phyloP scores from a whole-genome alignment of 2,113 vertebrate species.

The Micromys minutus region DNA sequence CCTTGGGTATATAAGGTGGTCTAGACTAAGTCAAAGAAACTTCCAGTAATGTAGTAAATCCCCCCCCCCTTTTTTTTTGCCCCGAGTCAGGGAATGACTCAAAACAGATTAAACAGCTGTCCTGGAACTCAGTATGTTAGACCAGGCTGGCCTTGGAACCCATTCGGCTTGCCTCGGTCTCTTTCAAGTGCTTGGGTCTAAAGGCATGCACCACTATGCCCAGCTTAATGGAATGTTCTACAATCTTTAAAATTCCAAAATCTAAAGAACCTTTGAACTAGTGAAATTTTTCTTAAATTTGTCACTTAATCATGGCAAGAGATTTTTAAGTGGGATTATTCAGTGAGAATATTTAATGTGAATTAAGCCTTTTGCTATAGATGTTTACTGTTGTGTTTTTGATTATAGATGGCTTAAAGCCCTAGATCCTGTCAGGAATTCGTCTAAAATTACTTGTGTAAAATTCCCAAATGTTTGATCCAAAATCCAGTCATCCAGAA shows the following conservation, averaged over 20 bases:
- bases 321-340: background rate
- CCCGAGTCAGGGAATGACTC: background rate
- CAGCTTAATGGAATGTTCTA: background rate
- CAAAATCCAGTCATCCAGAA: background rate
- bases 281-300: constrained; percentile 48
- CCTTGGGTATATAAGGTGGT: constrained; percentile 14
- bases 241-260: constrained; percentile 54
- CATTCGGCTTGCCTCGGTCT: background rate
- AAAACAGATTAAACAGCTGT: background rate
- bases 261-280: constrained; percentile 32
- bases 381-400: constrained; percentile 7
- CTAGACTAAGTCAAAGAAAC: constrained; percentile 29
- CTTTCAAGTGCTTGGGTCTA: background rate
- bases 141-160: background rate
- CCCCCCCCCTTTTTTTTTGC: background rate
- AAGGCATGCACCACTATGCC: background rate
- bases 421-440: background rate
- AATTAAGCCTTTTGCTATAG: constrained; percentile 21
- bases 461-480: constrained; percentile 23
- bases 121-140: background rate
- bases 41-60: constrained; percentile 3
- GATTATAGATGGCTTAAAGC: constrained; percentile 35
- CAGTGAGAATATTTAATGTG: constrained; percentile 1
- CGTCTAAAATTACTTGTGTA: background rate
- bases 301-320: constrained; percentile 40